Evolutionary conservation across 2,888 invertebrate species (phyloP).

Genomic region (Erebia palarica): DNA sequence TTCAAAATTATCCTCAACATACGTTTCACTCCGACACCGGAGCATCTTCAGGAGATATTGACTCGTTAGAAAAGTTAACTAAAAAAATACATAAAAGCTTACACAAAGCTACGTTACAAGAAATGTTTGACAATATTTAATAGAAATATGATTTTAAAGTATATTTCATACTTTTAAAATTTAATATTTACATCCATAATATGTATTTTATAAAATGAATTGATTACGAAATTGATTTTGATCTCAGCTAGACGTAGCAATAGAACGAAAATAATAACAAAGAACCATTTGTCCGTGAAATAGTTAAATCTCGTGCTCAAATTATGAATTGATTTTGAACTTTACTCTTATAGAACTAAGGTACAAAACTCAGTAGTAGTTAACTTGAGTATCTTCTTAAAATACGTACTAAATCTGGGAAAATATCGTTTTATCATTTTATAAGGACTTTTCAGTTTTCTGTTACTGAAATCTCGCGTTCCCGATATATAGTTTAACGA

Average conservation of each 20-base stretch:
- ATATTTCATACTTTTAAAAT: no score
- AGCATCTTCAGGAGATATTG: no score
- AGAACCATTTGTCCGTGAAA: background rate
- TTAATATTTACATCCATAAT: no score
- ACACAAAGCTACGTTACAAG: no score
- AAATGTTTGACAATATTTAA: no score
- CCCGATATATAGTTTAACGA: background rate
- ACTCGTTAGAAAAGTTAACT: no score
- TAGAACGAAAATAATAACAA: background rate
- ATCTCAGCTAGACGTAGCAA: background rate
- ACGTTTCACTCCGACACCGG: no score
- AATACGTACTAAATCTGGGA: slow-evolving; percentile 8
- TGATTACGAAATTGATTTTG: background rate
- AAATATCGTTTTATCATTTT: slow-evolving; percentile 7
- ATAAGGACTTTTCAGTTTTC: background rate
- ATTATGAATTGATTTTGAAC: background rate
- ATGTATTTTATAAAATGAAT: no score
- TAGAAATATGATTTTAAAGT: no score
- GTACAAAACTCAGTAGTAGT: background rate
- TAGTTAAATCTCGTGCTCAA: background rate
- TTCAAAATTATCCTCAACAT: no score
- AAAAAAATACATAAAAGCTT: no score
- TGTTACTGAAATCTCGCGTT: background rate
- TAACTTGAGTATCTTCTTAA: background rate
- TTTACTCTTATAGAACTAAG: background rate